Percentiles rank a stretch among this genome's conserved stretches.
These are phyloP conservation scores for Limenitis arthemis DNA, from an alignment of 2,888 invertebrate species.

Conservation along the genomic window DNA sequence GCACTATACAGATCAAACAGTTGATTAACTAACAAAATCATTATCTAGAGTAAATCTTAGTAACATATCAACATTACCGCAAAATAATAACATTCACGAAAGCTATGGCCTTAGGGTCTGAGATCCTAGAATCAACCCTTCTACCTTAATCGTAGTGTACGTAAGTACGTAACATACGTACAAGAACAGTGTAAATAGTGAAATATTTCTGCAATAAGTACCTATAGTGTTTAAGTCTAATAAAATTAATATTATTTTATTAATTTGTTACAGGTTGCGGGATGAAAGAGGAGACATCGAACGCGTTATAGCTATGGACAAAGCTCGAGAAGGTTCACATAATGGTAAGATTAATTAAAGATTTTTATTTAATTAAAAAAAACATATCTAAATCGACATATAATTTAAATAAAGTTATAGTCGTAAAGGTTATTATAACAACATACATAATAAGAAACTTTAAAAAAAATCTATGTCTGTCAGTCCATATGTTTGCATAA, in stretches of 20 bases:
- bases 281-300: slow-evolving; percentile 91
- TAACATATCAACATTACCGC: slow-evolving; percentile 16
- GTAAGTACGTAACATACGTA: not conserved
- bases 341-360: slow-evolving; percentile 75
- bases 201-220: not conserved
- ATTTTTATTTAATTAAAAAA: not conserved
- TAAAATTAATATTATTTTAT: not conserved
- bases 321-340: slow-evolving; percentile 90
- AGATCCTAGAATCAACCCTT: slow-evolving; percentile 9
- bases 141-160: slow-evolving; percentile 4
- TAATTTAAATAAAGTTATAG: not conserved
- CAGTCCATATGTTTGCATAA: too few relatives aligned
- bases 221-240: not conserved
- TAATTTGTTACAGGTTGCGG: slow-evolving; percentile 81
- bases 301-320: slow-evolving; percentile 84
- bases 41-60: not conserved
- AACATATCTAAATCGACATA: not conserved
- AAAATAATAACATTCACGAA: slow-evolving; percentile 25
- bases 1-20: too few relatives aligned
- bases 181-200: not conserved
- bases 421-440: too few relatives aligned
- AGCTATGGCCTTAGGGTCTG: slow-evolving; percentile 19
- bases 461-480: too few relatives aligned
- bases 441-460: too few relatives aligned
- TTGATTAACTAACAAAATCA: too few relatives aligned